Evolutionary conservation across 1,140 invertebrate species (phyloP).

Genomic region (Drosophila lacteicornis): DNA sequence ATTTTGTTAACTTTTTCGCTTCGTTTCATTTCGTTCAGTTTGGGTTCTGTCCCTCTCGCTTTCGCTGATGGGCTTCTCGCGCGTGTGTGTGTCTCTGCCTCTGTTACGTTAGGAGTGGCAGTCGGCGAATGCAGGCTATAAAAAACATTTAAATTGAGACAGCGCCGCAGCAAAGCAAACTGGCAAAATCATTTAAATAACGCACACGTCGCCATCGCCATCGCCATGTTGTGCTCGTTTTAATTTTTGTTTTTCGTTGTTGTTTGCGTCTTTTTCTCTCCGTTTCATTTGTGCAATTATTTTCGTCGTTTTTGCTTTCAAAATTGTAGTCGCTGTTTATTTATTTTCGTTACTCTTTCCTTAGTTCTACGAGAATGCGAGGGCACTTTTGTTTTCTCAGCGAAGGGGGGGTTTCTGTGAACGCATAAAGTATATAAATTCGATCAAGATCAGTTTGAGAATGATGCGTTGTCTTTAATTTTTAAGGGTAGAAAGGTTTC

Average conservation of each 20-base stretch:
- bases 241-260: conserved; percentile 38
- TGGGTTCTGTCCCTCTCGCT: conserved; percentile 21
- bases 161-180: conserved; percentile 50
- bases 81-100: conserved; percentile 30
- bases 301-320: conserved; percentile 69
- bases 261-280: conserved; percentile 31
- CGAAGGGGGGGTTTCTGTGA: neutral
- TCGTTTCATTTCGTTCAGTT: conserved; percentile 25
- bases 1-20: conserved; percentile 51
- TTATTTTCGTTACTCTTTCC: conserved; percentile 45
- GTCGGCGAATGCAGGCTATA: conserved; percentile 61
- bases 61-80: conserved; percentile 43
- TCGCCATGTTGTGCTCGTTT: conserved; percentile 64
- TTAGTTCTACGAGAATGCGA: conserved; percentile 17
- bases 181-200: conserved; percentile 79
- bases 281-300: conserved; percentile 78
- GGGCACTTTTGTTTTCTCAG: conserved; percentile 11
- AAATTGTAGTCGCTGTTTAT: conserved; percentile 66
- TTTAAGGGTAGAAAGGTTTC: neutral
- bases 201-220: conserved; percentile 58
- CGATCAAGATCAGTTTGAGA: conserved; percentile 5
- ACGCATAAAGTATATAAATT: conserved; percentile 9
- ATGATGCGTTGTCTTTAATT: conserved; percentile 1
- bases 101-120: conserved; percentile 50
- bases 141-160: conserved; percentile 77